A percentile compares a stretch with the other conserved stretches of the same genome.
Conservation (phyloP, 2,113 vertebrate genomes). For the Pogonocichla stellata region DNA sequence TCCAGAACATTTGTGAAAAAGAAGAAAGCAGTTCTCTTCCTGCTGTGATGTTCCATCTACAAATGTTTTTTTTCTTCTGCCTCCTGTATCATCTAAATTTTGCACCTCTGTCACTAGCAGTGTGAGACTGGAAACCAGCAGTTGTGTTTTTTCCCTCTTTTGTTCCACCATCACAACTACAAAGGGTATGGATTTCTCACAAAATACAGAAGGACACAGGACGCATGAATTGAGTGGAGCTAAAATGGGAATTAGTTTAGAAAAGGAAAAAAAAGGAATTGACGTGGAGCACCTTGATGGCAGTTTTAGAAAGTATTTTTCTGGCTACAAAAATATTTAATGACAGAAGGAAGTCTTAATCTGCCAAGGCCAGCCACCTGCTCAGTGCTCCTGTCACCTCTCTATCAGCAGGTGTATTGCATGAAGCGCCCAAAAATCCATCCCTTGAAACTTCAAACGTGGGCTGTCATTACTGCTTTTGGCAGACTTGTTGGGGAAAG, state of each 20-base stretch:
- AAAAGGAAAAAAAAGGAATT: neutral
- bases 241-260: slow-evolving; percentile 12
- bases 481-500: neutral
- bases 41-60: slow-evolving; percentile 8
- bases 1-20: neutral
- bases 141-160: neutral
- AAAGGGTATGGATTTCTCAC: slow-evolving; percentile 7
- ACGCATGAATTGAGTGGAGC: neutral
- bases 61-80: slow-evolving; percentile 10
- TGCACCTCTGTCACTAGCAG: neutral
- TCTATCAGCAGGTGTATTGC: neutral
- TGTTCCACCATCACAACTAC: neutral
- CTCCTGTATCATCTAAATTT: slow-evolving; percentile 1
- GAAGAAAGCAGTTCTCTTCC: neutral
- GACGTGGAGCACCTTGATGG: neutral
- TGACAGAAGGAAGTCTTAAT: neutral
- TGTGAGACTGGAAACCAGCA: neutral
- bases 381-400: neutral
- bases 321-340: neutral
- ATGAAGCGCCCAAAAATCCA: neutral
- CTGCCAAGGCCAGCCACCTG: neutral
- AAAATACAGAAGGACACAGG: neutral
- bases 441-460: accelerated
- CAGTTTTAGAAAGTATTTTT: neutral
- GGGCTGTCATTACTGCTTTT: accelerated